A percentile compares a stretch with the other conserved stretches of the same genome.
phyloP scores from a whole-genome alignment of 1,140 invertebrate genomes.

The Ptiloglossa arizonensis region DNA sequence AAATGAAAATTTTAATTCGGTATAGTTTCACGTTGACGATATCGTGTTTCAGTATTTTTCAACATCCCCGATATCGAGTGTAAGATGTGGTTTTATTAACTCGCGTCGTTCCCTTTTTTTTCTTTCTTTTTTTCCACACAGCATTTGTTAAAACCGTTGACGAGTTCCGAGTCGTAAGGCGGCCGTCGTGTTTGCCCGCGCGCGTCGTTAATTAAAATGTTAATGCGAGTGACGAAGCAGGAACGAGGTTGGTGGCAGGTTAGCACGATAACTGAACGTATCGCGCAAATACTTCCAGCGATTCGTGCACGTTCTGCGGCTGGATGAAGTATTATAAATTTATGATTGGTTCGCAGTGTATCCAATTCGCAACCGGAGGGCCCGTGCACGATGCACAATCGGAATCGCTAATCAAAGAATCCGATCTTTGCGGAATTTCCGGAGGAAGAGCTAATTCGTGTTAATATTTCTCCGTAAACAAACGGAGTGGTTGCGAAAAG shows the following conservation, averaged over 20 bases:
- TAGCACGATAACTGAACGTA: slow-evolving; percentile 16
- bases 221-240: slow-evolving; percentile 54
- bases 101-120: too few relatives aligned
- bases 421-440: slow-evolving; percentile 12
- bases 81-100: too few relatives aligned
- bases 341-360: slow-evolving; percentile 28
- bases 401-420: slow-evolving; percentile 53
- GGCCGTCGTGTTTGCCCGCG: not conserved
- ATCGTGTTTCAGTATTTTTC: too few relatives aligned
- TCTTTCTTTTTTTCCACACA: too few relatives aligned
- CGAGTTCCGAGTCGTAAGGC: slow-evolving; percentile 15
- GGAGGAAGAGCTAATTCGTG: slow-evolving; percentile 16
- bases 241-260: slow-evolving; percentile 13
- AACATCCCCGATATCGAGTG: too few relatives aligned
- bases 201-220: slow-evolving; percentile 66
- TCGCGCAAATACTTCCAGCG: slow-evolving; percentile 7
- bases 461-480: slow-evolving; percentile 42
- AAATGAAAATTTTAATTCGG: too few relatives aligned
- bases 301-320: not conserved
- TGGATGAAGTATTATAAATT: slow-evolving; percentile 49
- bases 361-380: slow-evolving; percentile 34
- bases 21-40: too few relatives aligned
- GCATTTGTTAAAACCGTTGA: slow-evolving; percentile 39
- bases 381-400: slow-evolving; percentile 32
- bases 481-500: not conserved